Evolutionary conservation across 2,888 invertebrate genomes (phyloP).

Genomic region (Nemurella pictetii): DNA sequence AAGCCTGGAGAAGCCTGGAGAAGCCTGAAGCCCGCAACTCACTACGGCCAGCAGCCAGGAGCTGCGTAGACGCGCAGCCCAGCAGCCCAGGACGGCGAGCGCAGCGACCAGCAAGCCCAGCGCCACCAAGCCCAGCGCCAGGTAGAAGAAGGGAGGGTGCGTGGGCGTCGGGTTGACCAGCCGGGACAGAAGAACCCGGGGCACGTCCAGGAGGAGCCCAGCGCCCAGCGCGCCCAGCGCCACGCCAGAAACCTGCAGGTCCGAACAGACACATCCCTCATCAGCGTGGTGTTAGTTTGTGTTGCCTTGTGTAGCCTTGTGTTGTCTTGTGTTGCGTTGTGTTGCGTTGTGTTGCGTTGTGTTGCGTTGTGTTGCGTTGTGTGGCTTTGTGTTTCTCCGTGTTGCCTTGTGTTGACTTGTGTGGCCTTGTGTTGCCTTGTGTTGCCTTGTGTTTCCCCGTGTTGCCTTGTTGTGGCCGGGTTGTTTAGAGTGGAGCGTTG

Average conservation of each 20-base stretch:
- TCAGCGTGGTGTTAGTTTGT: background rate
- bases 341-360: too few relatives aligned
- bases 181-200: constrained; percentile 71
- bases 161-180: constrained; percentile 65
- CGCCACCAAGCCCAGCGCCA: constrained; percentile 69
- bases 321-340: too few relatives aligned
- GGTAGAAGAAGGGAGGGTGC: constrained; percentile 77
- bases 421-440: too few relatives aligned
- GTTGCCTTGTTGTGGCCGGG: too few relatives aligned
- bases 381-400: too few relatives aligned
- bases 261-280: background rate
- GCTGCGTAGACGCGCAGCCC: constrained; percentile 77
- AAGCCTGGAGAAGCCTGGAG: background rate
- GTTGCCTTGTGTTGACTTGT: too few relatives aligned
- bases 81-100: constrained; percentile 75
- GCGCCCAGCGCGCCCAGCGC: constrained; percentile 72
- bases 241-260: constrained; percentile 70
- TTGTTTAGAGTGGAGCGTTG: too few relatives aligned
- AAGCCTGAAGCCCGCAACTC: constrained; percentile 49
- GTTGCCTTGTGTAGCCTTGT: background rate
- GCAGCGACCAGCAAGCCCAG: constrained; percentile 70
- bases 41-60: constrained; percentile 72
- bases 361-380: too few relatives aligned
- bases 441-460: too few relatives aligned
- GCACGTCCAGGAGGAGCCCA: constrained; percentile 70